phyloP scores from a whole-genome alignment of 2,113 vertebrate species.

The Sinosuthora webbiana region DNA sequence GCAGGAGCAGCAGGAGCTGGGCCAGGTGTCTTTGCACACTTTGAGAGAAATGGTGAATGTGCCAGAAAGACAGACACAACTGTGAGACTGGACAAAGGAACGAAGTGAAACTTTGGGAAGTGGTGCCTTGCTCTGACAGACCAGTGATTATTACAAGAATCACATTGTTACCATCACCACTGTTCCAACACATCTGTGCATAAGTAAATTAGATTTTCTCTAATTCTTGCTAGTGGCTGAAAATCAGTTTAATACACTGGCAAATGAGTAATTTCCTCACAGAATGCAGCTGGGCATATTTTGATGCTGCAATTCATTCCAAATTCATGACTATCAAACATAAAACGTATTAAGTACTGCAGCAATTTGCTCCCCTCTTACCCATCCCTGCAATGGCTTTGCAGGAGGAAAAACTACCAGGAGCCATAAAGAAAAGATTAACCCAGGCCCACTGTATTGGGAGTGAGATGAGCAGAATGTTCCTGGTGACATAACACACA shows the following conservation, averaged over 20 bases:
- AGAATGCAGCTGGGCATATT: not conserved
- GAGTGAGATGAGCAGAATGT: not conserved
- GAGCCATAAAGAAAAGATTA: not conserved
- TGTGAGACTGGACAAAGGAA: not conserved
- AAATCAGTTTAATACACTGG: not conserved
- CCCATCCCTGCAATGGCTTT: not conserved
- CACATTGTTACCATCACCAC: not conserved
- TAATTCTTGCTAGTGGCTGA: not conserved
- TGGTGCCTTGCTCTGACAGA: not conserved
- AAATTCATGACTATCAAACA: not conserved
- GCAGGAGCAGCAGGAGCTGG: not conserved
- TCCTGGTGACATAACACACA: not conserved
- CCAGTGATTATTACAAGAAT: not conserved
- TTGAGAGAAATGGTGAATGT: fast-evolving
- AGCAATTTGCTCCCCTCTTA: not conserved
- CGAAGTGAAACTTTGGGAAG: not conserved
- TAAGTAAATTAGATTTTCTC: not conserved
- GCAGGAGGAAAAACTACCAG: not conserved
- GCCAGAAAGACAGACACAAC: not conserved
- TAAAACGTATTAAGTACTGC: not conserved
- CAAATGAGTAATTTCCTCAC: not conserved
- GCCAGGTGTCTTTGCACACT: not conserved
- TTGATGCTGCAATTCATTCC: not conserved
- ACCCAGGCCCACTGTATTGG: not conserved
- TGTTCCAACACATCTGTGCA: not conserved